Percentiles rank a stretch among this genome's conserved stretches.
phyloP scores from a whole-genome alignment of 2,113 vertebrate species.

The Laticauda laticaudata region DNA sequence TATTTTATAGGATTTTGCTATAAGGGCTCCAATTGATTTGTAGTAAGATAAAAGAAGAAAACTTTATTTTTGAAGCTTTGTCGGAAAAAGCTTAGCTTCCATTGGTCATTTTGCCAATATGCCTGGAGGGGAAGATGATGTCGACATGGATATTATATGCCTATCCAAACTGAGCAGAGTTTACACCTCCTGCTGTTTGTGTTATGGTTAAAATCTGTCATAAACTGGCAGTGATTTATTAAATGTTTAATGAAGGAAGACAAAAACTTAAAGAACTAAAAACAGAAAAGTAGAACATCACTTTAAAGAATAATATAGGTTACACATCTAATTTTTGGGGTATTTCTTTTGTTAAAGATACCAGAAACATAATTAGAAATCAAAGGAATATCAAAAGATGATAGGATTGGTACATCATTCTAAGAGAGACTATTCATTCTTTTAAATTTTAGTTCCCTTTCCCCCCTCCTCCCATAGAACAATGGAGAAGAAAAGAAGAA shows the following conservation, averaged over 20 bases:
- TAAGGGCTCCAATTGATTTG: conserved; percentile 99
- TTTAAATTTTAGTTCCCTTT: conserved; percentile 51
- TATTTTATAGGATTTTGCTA: conserved; percentile 99
- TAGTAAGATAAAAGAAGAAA: conserved; percentile 99
- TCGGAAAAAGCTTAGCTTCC: conserved; percentile 99
- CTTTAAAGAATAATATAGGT: conserved; percentile 78
- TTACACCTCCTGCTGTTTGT: conserved; percentile 94
- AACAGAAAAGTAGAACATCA: conserved; percentile 77
- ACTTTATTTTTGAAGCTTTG: conserved; percentile 99
- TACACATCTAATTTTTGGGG: conserved; percentile 64
- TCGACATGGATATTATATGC: conserved; percentile 92
- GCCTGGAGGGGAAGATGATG: conserved; percentile 88
- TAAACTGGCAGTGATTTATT: conserved; percentile 98
- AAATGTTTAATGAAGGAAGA: conserved; percentile 97
- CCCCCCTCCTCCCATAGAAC: conserved; percentile 25
- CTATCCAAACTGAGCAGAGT: conserved; percentile 89
- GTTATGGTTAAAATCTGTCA: conserved; percentile 98
- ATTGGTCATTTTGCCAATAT: conserved; percentile 96
- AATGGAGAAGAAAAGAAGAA: conserved; percentile 29
- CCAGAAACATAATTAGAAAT: conserved; percentile 71
- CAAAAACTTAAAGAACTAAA: conserved; percentile 92
- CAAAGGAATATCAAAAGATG: conserved; percentile 64
- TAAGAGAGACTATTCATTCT: conserved; percentile 55
- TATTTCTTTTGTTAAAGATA: conserved; percentile 70
- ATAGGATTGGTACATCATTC: conserved; percentile 46